phyloP scores from a whole-genome alignment of 2,888 invertebrate species.

The Cosmia trapezina region DNA sequence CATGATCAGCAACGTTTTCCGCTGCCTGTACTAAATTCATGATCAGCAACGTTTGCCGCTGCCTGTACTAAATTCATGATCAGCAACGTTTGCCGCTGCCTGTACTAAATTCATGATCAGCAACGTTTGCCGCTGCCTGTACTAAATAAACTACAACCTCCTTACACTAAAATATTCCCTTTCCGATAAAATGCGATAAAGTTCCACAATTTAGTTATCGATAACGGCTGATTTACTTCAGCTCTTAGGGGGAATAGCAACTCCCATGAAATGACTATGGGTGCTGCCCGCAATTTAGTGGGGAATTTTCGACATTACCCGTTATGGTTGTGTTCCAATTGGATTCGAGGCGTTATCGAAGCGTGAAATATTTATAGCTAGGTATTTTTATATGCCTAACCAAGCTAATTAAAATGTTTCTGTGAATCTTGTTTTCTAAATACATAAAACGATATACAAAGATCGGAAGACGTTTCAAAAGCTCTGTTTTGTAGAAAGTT shows the following conservation, averaged over 20 bases:
- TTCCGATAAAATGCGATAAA: slow-evolving; percentile 41
- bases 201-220: slow-evolving; percentile 46
- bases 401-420: too few relatives aligned
- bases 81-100: too few relatives aligned
- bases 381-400: neutral
- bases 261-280: slow-evolving; percentile 46
- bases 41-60: neutral
- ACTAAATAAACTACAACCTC: neutral
- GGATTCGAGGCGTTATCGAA: neutral
- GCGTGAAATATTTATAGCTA: neutral
- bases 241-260: slow-evolving; percentile 44
- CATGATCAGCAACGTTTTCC: too few relatives aligned
- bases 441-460: too few relatives aligned
- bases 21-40: neutral
- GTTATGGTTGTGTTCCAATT: slow-evolving; percentile 24
- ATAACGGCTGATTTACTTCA: slow-evolving; percentile 49
- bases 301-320: slow-evolving; percentile 43
- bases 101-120: neutral
- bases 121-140: neutral
- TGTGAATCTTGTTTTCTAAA: too few relatives aligned
- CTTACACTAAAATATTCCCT: slow-evolving; percentile 1
- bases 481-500: too few relatives aligned
- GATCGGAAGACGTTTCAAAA: neutral
- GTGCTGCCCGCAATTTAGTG: slow-evolving; percentile 41
- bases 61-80: neutral